Evolutionary conservation across 2,797 vertebrate species (phyloP), one percentile per base, ranked within the genome.

Genomic region (Chaenodraco wilsoni): DNA sequence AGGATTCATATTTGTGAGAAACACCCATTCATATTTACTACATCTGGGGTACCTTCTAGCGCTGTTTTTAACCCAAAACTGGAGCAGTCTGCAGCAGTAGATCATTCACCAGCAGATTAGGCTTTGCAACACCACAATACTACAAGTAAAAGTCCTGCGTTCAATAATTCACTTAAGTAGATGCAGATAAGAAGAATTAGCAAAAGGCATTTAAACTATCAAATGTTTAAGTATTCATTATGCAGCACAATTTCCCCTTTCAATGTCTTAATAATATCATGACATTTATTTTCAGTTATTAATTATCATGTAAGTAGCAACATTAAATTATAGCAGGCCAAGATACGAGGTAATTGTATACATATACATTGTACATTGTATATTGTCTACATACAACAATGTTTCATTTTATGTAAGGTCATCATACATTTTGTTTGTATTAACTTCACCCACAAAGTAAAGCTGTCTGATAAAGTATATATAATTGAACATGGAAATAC

Each of bases 61-160:
- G 10, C 61, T 1, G 5, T 52, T 37, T 51, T 50, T 27, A 69
- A 15, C 4, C 17, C 9, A 19, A 8, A 7, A 33, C 19, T 33
- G 40, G 19, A 41, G 16, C 14, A 15, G 52, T 9, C 17, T 33
- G 40, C 41, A 41, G 16, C 10, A n/a, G 52, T 9, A 52, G 44
- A 54, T 46, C 33, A 45, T 21, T 37, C 50, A 56, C 44, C 64
- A 58, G 9, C 46, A 51, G 46, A 43, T 64, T 23, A 45, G 23
- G 33, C 13, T 58, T 23, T 54, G 37, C 17, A 16, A 31, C 13
- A 52, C 1, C 16, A 51, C n/a, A 13, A 19, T 7, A 54, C 10
- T 13, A 70, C 1, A 40, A 48, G 11, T 33, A 5, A 45, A 43
- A 37, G 10, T 56, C 23, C 14, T 40, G 27, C n/a, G 8, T 37